Base-by-base conservation (phyloP, 2,797 vertebrate species). In the Tangara arthus region DNA sequence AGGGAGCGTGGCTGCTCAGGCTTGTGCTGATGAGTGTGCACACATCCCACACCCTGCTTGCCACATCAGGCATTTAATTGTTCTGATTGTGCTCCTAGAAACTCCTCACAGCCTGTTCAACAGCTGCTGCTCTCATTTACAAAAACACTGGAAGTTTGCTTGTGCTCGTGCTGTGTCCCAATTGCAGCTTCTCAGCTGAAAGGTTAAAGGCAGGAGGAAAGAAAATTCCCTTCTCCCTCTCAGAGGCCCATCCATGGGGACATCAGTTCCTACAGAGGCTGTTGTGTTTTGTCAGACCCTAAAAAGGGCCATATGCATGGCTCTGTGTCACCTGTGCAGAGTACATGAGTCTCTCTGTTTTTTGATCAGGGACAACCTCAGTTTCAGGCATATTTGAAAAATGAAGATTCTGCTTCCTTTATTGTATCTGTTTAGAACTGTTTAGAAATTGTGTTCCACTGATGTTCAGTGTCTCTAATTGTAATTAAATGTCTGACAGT, bases 241-340 rank as follows among this genome's bases (percentile, higher is more conserved):
- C 32, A 35, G 26, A 15, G 24, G 16, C 21, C 5, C 15, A 3
- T 56, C 22, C 47, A 2, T 34, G 27, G 71, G 47, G 35, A 7
- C 20, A 34, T 28, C 24, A 13, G 2, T 23, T 57, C 46, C 47
- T 59, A 2, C 7, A 56, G 37, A 63, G 20, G 34, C 18, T 2
- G 2, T 22, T 69, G 4, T 8, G 8, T 63, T 86, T 53, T 69
- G 11, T 50, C 53, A 70, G 16, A 26, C 39, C n/a, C 27, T 9
- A 21, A 68, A 70, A 73, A 49, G 13, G 9, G 24, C 1, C 4
- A 2, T 8, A 3, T 27, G 12, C 1, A 0, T 37, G 46, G 7
- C 24, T 13, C 15, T 4, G 5, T 30, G 34, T 56, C 18, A 61
- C 47, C 15, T 28, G 4, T 2, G 20, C 12, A 65, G 37, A 4